Evolutionary conservation across 2,888 invertebrate species (phyloP), one percentile per base, ranked within the genome.

Genomic region (Hartigia nigra): DNA sequence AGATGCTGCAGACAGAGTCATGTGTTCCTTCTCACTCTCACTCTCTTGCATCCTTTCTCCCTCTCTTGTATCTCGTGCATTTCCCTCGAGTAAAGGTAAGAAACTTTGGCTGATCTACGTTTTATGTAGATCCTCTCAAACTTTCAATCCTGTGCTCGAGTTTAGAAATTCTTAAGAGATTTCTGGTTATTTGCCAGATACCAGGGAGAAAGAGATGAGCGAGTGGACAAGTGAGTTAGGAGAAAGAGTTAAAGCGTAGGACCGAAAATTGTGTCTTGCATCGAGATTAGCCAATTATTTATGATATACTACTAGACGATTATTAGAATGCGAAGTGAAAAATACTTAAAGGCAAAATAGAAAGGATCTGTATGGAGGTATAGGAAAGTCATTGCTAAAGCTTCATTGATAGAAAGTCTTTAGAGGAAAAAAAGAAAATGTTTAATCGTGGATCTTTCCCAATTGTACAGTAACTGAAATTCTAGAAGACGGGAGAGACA

Each of bases 61-160:
- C 55, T 55, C 55, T 55, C 55, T 55, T 23, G 55, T 55, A 55
- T 23, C 55, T 55, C 55, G 9, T 55, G 55, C 55, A 55, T 55
- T 55, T 55, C 55, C 78, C 75, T 79, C 79, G 80, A 77, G 79
- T 75, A 31, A 77, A 74, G 78, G 74, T 37, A 77, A 78, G 80
- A 83, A 85, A 87, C 86, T 88, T 88, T 84, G 87, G 84, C 81
- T 80, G 82, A 79, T 80, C 88, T 89, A 87, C 86, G 87, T 89
- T 89, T 87, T 87, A 88, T 86, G 87, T 79, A 88, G 87, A 83
- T 79, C 82, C 76, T 82, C 82, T 86, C 86, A 86, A 86, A 87
- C 85, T 87, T 83, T 86, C 80, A 76, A 79, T 79, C 72, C 72
- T 72, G 12, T 34, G 12, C 31, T 34, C 31, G 31, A 72, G 72